These are phyloP conservation scores for Rhyacophila brunnea DNA, from an alignment of 1,140 invertebrate genomes.

Conservation along the genomic window DNA sequence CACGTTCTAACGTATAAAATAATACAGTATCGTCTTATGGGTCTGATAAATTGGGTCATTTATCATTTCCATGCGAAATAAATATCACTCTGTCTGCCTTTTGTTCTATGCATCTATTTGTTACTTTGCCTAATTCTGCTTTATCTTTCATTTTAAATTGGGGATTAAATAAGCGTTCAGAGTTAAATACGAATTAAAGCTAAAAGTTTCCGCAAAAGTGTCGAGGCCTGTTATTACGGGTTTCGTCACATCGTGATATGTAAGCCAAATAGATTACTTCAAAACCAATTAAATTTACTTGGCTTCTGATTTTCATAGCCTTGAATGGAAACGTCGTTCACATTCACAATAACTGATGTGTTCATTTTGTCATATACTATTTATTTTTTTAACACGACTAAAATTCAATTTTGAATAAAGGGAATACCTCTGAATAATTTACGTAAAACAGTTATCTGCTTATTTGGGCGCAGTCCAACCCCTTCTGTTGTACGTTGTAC, in stretches of 20 bases:
- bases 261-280: neutral
- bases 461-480: no score
- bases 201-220: neutral
- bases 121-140: no score
- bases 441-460: no score
- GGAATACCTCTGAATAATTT: no score
- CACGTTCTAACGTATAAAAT: no score
- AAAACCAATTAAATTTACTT: slow-evolving; percentile 12
- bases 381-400: no score
- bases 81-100: no score
- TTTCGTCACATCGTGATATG: slow-evolving; percentile 13
- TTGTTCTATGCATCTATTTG: no score
- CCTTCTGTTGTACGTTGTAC: no score
- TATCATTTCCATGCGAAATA: neutral
- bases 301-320: slow-evolving; percentile 3
- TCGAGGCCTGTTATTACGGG: slow-evolving; percentile 4
- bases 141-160: neutral
- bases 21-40: no score
- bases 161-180: neutral
- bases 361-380: no score
- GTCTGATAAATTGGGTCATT: neutral
- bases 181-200: neutral
- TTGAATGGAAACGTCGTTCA: neutral
- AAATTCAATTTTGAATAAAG: no score
- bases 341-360: neutral